Evolutionary conservation across 2,113 vertebrate species (phyloP), one percentile per base, ranked within the genome.

Genomic region (Gulo gulo): DNA sequence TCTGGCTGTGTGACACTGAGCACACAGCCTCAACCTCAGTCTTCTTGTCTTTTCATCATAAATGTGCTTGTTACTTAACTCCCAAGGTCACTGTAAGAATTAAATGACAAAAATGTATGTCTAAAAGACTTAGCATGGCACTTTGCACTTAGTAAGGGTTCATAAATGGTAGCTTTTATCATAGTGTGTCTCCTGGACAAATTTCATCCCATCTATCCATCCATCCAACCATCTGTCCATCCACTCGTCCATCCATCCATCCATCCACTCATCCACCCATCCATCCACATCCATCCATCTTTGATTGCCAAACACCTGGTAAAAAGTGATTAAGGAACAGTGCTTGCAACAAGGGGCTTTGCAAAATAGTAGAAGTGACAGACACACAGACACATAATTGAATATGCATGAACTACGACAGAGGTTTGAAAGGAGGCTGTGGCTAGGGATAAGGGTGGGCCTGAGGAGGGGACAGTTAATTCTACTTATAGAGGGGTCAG

Each of bases 401-500:
- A 31, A 50, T 23, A 36, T 34, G 11, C 4, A 1, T 29, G 73
- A 36, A 24, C 13, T 0, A 1, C 1, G 21, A 61, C 67, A n/a
- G 69, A 93, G 26, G 61, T 73, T 26, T 42, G 71, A 52, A 42
- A 26, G 55, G 45, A 88, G 69, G 29, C 65, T n/a, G 47, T 31
- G 81, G 45, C 31, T 2, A 50, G 65, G 61, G 24, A 6, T 8
- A 31, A n/a, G 69, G 24, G 7, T 59, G 73, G 31, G 2, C 4
- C 47, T 31, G 7, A 29, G 83, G 26, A 79, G 1, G 12, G 20
- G 45, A 15, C 0, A 0, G 61, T 6, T 1, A 1, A 0, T 16
- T 76, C 57, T 89, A 12, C 39, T 47, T 36, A 34, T 14, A 42
- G 59, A 73, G 12, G 63, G 34, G 31, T 13, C 47, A 12, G 57